Evolutionary conservation across 2,113 vertebrate species (phyloP).

Genomic region (Mustela lutreola): DNA sequence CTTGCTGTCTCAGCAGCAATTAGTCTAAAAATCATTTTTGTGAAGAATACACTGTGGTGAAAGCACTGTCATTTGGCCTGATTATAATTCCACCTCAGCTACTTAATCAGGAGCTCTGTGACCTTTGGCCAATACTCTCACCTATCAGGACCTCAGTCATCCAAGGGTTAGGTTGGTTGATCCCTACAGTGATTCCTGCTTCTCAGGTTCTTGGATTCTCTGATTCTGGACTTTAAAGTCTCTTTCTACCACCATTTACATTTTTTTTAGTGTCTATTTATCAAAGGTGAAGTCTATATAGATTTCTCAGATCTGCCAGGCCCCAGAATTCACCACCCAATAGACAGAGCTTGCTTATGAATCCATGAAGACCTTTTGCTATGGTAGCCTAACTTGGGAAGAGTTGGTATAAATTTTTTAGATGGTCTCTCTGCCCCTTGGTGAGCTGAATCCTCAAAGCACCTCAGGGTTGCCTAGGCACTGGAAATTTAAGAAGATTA

Average conservation of each 20-base stretch:
- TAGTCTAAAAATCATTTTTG: constrained; percentile 63
- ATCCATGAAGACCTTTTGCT: not conserved
- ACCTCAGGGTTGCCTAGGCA: not conserved
- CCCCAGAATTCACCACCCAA: not conserved
- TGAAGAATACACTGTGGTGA: not conserved
- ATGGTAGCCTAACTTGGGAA: constrained; percentile 9
- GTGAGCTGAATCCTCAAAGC: constrained; percentile 28
- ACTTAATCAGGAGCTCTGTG: constrained; percentile 20
- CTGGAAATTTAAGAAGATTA: constrained; percentile 42
- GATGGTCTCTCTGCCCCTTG: not conserved
- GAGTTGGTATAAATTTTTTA: not conserved
- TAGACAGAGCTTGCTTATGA: constrained; percentile 10
- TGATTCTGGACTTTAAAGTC: constrained; percentile 23
- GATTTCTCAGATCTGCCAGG: constrained; percentile 36
- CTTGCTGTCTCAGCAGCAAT: constrained; percentile 10
- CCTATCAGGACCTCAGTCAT: constrained; percentile 2
- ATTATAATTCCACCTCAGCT: not conserved
- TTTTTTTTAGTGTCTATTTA: not conserved
- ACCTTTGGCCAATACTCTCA: not conserved
- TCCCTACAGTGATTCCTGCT: not conserved
- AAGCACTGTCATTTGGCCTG: not conserved
- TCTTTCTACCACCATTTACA: not conserved
- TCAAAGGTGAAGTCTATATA: not conserved
- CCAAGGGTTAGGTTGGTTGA: not conserved
- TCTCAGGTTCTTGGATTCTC: constrained; percentile 18